phyloP scores from a whole-genome alignment of 1,140 invertebrate species.

The Lucilia cuprina region DNA sequence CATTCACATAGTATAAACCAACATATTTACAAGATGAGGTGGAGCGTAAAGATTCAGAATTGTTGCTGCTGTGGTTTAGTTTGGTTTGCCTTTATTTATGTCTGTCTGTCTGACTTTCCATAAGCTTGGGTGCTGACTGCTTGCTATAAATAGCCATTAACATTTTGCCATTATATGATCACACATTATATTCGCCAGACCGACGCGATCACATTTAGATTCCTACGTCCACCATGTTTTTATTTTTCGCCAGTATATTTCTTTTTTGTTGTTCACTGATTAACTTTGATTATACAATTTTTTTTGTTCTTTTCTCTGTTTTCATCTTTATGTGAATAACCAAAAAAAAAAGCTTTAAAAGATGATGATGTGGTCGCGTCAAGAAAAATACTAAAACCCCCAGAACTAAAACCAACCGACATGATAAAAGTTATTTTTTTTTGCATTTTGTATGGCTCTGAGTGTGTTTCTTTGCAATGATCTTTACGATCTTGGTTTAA shows the following conservation, averaged over 20 bases:
- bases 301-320: background rate
- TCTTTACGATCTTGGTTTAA: constrained; percentile 5
- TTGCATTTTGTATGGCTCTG: background rate
- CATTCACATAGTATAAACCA: no score
- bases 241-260: background rate
- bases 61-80: constrained; percentile 7
- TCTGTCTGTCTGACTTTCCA: background rate
- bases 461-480: background rate
- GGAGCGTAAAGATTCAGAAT: constrained; percentile 14
- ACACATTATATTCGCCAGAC: constrained; percentile 4
- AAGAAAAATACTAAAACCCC: background rate
- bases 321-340: constrained; percentile 1
- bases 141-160: constrained; percentile 1
- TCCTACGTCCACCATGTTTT: background rate
- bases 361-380: constrained; percentile 16
- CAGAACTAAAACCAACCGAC: background rate
- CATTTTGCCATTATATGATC: background rate
- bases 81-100: background rate
- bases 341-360: background rate
- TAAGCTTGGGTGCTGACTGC: background rate
- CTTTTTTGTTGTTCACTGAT: background rate
- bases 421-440: background rate
- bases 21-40: background rate
- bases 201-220: background rate
- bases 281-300: background rate